Percentiles rank a stretch among this genome's conserved stretches.
Conservation (phyloP, 2,888 invertebrate genomes). For the Acleris holmiana region DNA sequence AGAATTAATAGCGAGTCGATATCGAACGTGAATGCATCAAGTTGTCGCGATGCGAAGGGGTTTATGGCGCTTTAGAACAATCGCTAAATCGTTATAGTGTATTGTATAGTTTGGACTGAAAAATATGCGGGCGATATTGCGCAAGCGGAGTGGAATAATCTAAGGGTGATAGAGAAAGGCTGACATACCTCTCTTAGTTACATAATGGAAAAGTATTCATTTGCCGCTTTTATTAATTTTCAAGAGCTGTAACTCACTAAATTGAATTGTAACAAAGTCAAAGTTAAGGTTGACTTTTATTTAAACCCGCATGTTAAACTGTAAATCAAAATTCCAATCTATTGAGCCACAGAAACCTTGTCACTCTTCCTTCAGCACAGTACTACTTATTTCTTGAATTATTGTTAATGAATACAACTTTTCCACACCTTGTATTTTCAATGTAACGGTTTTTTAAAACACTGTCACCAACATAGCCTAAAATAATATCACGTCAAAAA, state of each 20-base stretch:
- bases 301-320: too few relatives aligned
- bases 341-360: not conserved
- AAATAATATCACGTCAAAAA: not conserved
- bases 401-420: not conserved
- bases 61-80: slow-evolving; percentile 13
- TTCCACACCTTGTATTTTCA: not conserved
- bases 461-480: not conserved
- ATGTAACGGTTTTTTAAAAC: not conserved
- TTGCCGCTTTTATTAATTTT: not conserved
- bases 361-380: too few relatives aligned
- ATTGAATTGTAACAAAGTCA: too few relatives aligned
- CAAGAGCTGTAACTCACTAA: too few relatives aligned
- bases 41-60: slow-evolving; percentile 39
- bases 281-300: too few relatives aligned
- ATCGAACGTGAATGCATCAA: slow-evolving; percentile 51
- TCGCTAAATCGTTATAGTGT: not conserved
- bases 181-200: too few relatives aligned
- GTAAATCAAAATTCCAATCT: too few relatives aligned
- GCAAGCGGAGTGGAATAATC: too few relatives aligned
- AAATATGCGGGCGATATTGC: not conserved
- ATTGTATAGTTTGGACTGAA: not conserved
- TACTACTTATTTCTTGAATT: not conserved
- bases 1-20: slow-evolving; percentile 61
- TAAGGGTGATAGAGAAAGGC: too few relatives aligned
- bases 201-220: not conserved